Conservation (phyloP, 2,888 invertebrate genomes). For the Maniola hyperantus region DNA sequence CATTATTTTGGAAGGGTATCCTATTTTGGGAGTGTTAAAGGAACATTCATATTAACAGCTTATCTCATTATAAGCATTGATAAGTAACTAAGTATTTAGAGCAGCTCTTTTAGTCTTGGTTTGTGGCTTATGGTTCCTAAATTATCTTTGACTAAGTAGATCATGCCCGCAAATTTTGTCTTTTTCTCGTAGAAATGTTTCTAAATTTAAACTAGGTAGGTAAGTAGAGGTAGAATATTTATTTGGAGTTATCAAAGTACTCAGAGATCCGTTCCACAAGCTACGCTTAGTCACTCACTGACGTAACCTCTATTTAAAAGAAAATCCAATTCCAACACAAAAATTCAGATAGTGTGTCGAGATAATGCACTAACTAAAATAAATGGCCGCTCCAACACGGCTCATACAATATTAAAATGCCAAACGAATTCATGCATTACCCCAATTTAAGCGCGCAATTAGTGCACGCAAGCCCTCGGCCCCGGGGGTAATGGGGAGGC, state of each 20-base stretch:
- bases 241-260: neutral
- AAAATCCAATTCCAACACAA: slow-evolving; percentile 2
- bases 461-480: slow-evolving; percentile 61
- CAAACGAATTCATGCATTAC: slow-evolving; percentile 73
- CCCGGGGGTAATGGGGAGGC: slow-evolving; percentile 49
- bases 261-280: neutral
- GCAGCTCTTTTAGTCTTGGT: no score
- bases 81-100: no score
- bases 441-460: slow-evolving; percentile 79
- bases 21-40: neutral
- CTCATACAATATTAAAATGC: slow-evolving; percentile 78
- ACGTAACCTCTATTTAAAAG: slow-evolving; percentile 42
- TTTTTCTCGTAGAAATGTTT: neutral
- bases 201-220: neutral
- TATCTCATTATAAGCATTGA: no score
- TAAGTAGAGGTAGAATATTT: neutral
- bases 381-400: slow-evolving; percentile 72
- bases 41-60: neutral
- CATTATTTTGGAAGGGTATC: neutral
- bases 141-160: no score
- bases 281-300: neutral
- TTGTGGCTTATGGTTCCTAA: no score
- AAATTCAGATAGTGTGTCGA: slow-evolving; percentile 50
- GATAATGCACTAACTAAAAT: slow-evolving; percentile 63
- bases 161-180: no score